Base-by-base conservation (phyloP, 1,140 invertebrate species). In the Triops cancriformis region DNA sequence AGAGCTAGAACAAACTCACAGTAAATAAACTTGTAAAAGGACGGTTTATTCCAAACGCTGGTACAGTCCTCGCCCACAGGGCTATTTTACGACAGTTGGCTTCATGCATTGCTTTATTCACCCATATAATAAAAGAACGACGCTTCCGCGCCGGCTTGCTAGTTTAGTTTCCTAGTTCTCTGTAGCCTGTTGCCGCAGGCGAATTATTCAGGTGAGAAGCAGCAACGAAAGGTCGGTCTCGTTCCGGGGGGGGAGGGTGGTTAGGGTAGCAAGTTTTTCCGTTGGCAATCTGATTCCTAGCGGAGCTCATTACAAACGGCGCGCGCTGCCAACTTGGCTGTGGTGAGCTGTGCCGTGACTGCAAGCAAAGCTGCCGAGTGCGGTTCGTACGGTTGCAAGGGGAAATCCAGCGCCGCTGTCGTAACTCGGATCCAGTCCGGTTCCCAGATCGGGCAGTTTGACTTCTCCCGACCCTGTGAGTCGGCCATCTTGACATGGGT, bases 401-500 rank as follows among this genome's bases (percentile, higher is more conserved):
- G 31, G 31, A 37, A 37, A 37, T 2, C 31, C 45, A 14, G 18
- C 14, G 6, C 51, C 14, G 5, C 9, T 23, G 23, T n/a, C 51
- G 10, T 5, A 64, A 64, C 23, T 64, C 51, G 51, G 51, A 64
- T 64, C 51, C 51, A 64, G 23, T 5, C 51, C 51, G 51, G 23
- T 7, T n/a, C 51, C 51, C 18, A 23, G 18, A 64, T 6, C 51
- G 23, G 51, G 51, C 51, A 64, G 51, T 64, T 64, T 64, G 51
- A 64, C 51, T 64, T 64, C 51, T 64, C 51, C 51, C 51, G 51
- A 64, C 51, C 51, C 51, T 64, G 51, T 14, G 51, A 64, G 51
- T 64, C 51, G 51, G 51, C 51, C 51, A 64, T 64, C 51, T 64
- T 64, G 51, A 64, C 51, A 64, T 64, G 51, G 51, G 51, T 64